These are phyloP conservation scores for Hyles vespertilio DNA, from an alignment of 1,140 invertebrate genomes.

Conservation along the genomic window DNA sequence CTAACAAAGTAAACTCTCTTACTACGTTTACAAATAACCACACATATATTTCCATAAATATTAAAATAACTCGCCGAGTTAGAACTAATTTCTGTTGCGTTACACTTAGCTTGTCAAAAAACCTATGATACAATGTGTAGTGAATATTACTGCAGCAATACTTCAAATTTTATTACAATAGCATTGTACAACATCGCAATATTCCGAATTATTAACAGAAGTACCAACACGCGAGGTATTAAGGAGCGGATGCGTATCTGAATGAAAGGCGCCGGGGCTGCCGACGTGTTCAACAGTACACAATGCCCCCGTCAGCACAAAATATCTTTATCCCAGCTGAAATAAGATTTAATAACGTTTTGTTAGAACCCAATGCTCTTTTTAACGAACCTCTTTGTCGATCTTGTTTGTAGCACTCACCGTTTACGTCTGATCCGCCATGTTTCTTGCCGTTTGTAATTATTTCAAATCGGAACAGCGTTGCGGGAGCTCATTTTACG, in stretches of 20 bases:
- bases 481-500: constrained; percentile 27
- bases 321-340: constrained; percentile 44
- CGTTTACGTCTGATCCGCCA: constrained; percentile 35
- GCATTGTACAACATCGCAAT: too few relatives aligned
- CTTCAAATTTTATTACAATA: too few relatives aligned
- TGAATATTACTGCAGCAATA: too few relatives aligned
- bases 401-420: constrained; percentile 32
- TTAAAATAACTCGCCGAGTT: too few relatives aligned
- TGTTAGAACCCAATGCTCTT: constrained; percentile 57
- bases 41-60: too few relatives aligned
- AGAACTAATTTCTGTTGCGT: too few relatives aligned
- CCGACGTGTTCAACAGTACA: constrained; percentile 15
- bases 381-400: constrained; percentile 52
- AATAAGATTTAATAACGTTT: constrained; percentile 70
- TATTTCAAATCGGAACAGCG: background rate
- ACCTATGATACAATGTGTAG: too few relatives aligned
- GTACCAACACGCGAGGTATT: background rate
- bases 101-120: too few relatives aligned
- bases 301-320: constrained; percentile 31
- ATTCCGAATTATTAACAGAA: too few relatives aligned
- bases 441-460: constrained; percentile 1
- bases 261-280: constrained; percentile 38
- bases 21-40: too few relatives aligned
- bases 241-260: constrained; percentile 3
- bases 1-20: too few relatives aligned